Evolutionary conservation across 2,888 invertebrate species (phyloP), one percentile per base, ranked within the genome.

Genomic region (Dorcus hopei): DNA sequence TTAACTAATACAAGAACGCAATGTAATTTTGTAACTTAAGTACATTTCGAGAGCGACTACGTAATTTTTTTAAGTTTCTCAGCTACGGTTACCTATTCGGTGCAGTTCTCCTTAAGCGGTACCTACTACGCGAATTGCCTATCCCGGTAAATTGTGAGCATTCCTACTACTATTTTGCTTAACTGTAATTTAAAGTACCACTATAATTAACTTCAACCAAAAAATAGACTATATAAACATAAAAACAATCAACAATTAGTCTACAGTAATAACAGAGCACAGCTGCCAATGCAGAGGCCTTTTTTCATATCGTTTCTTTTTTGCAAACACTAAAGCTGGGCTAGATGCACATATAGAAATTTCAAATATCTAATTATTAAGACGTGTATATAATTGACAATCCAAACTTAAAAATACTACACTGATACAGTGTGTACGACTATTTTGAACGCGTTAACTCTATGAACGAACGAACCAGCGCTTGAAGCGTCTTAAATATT

Each of bases 191-290:
- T 65, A 65, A 65, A 68, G 68, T 71, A 71, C 72, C 70, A 69
- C 70, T 72, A 69, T 70, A 70, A 67, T 74, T 76, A 77, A 75
- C 77, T 77, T 75, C 76, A 78, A 77, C 77, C 77, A 77, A 77
- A 77, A 74, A 78, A 78, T 78, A 78, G 75, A 78, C 78, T 78
- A 77, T 78, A 78, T 77, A 78, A 77, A 78, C 77, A 77, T 78
- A 77, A 78, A 78, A 78, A 78, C 78, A 78, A 78, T 77, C 77
- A 78, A 78, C 78, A 77, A 77, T 74, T 74, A 74, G 70, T 74
- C 74, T 76, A 75, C 74, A 74, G 70, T 71, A 74, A 72, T 76
- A 76, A 76, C 75, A 76, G 71, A 71, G 72, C 70, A 69, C 70
- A 67, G 72, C 73, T 73, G 74, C 72, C 69, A 62, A 63, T 58